phyloP scores from a whole-genome alignment of 1,140 invertebrate species.

The Epicauta chinensis region DNA sequence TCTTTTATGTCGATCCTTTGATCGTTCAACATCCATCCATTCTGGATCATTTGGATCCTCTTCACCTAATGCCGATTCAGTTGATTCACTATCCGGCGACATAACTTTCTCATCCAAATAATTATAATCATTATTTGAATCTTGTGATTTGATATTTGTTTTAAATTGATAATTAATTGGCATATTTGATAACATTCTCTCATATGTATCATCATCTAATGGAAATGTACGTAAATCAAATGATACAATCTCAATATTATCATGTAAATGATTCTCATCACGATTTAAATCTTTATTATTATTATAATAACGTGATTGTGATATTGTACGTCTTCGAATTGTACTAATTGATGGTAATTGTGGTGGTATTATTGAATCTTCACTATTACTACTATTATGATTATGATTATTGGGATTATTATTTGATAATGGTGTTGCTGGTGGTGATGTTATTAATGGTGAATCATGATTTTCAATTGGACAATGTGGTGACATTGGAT shows the following conservation, averaged over 20 bases:
- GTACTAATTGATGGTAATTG: slow-evolving; percentile 40
- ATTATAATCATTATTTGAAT: slow-evolving; percentile 14
- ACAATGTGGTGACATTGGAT: slow-evolving; percentile 48
- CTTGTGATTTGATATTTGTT: slow-evolving; percentile 37
- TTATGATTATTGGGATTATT: not conserved
- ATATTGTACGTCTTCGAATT: slow-evolving; percentile 46
- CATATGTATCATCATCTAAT: slow-evolving; percentile 60
- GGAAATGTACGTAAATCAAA: slow-evolving; percentile 72
- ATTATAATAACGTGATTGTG: slow-evolving; percentile 42
- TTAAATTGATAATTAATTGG: slow-evolving; percentile 52
- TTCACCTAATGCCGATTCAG: slow-evolving; percentile 54
- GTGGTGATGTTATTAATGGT: slow-evolving; percentile 50
- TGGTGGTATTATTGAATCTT: slow-evolving; percentile 27
- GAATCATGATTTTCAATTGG: slow-evolving; percentile 43
- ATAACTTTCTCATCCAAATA: slow-evolving; percentile 24
- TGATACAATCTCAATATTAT: slow-evolving; percentile 47
- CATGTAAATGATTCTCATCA: slow-evolving; percentile 43
- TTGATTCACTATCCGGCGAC: slow-evolving; percentile 48
- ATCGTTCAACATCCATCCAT: slow-evolving; percentile 51
- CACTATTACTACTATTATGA: slow-evolving; percentile 21
- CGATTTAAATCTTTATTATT: slow-evolving; percentile 34
- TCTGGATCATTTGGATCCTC: slow-evolving; percentile 79
- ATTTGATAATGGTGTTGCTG: slow-evolving; percentile 47
- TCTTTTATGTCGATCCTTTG: slow-evolving; percentile 32
- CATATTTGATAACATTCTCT: slow-evolving; percentile 63